These are phyloP conservation scores for Psilopogon haemacephalus DNA, from an alignment of 2,113 vertebrate species.

Conservation along the genomic window DNA sequence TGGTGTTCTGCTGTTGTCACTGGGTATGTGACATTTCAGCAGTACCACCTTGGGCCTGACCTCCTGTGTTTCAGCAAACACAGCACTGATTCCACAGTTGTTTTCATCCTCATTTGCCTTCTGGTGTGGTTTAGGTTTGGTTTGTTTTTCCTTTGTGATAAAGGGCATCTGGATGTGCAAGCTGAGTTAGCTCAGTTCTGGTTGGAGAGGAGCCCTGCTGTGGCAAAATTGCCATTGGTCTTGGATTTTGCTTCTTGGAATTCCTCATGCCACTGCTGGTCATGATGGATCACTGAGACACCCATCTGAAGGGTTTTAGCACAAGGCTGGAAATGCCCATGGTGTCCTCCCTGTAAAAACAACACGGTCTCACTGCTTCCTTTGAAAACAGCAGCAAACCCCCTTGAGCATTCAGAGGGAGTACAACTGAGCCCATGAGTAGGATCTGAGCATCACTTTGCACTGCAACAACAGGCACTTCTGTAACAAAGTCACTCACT, in stretches of 20 bases:
- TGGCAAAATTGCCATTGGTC: not conserved
- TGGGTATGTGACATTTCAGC: not conserved
- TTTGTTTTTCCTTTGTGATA: not conserved
- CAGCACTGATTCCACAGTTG: not conserved
- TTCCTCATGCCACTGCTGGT: not conserved
- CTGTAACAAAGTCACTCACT: not conserved
- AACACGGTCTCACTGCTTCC: not conserved
- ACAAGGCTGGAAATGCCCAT: not conserved
- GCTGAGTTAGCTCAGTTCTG: not conserved
- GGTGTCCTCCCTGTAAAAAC: not conserved
- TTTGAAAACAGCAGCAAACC: not conserved
- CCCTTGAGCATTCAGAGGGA: not conserved
- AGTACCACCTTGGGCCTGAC: not conserved
- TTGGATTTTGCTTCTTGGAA: not conserved
- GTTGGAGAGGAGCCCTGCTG: not conserved
- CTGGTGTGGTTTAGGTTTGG: not conserved
- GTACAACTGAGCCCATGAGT: accelerated
- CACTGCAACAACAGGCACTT: not conserved
- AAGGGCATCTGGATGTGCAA: not conserved
- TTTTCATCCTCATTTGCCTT: not conserved
- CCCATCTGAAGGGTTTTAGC: not conserved
- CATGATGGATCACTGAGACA: not conserved
- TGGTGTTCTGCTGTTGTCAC: not conserved
- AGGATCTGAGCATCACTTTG: not conserved
- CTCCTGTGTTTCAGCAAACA: not conserved